A percentile compares a stretch with the other conserved stretches of the same genome.
Evolutionary conservation across 1,140 invertebrate species (phyloP).

Genomic region (Neodiprion lecontei): DNA sequence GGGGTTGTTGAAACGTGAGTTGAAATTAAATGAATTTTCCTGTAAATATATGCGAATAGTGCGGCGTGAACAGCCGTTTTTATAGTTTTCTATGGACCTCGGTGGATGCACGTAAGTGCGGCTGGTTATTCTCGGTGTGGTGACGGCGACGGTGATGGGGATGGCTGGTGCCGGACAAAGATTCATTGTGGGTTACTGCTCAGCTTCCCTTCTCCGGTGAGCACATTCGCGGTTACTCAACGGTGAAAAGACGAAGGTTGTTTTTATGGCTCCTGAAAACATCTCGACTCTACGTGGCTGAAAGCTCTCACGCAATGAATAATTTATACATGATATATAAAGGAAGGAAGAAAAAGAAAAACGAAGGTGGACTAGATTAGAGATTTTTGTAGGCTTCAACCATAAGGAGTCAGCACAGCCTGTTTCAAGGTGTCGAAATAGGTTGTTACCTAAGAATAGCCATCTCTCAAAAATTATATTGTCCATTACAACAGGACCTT

Average conservation of each 20-base stretch:
- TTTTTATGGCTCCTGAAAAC: conserved; percentile 29
- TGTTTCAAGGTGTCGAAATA: too few species aligned
- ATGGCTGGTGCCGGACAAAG: conserved; percentile 28
- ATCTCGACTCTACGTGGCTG: neutral
- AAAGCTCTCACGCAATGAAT: conserved; percentile 30
- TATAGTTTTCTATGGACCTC: neutral
- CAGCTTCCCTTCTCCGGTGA: conserved; percentile 17
- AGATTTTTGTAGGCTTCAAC: too few species aligned
- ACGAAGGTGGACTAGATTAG: neutral
- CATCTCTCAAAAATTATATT: too few species aligned
- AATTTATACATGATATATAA: conserved; percentile 29
- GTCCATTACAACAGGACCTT: too few species aligned
- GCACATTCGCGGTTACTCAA: conserved; percentile 31
- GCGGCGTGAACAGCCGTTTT: neutral
- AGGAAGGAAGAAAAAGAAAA: conserved; percentile 18
- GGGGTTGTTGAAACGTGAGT: too few species aligned
- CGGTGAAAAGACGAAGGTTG: conserved; percentile 27
- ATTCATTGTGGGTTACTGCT: conserved; percentile 24
- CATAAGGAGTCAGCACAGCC: too few species aligned
- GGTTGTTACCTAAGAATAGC: too few species aligned
- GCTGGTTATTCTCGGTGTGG: neutral
- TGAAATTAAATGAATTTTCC: neutral
- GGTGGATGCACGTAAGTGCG: neutral
- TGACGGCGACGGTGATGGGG: neutral
- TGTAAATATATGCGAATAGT: neutral